Evolutionary conservation across 2,888 invertebrate genomes (phyloP).

Genomic region (Drosophila neonasuta): DNA sequence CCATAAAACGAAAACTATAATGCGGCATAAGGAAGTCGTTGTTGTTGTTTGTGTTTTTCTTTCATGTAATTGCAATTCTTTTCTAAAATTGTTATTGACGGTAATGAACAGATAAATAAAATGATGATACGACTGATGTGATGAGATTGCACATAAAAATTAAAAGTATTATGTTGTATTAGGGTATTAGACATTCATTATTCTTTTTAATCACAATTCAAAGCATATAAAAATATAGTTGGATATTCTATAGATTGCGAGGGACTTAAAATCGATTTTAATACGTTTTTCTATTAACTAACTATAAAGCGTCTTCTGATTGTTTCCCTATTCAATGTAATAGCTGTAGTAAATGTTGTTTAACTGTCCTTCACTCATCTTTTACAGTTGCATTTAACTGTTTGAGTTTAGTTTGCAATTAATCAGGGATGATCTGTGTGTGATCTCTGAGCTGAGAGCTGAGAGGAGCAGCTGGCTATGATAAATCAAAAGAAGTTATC

Average conservation of each 20-base stretch:
- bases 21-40: background rate
- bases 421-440: conserved; percentile 37
- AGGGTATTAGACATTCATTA: too few relatives aligned
- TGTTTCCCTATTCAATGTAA: background rate
- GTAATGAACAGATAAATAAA: background rate
- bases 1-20: conserved; percentile 1
- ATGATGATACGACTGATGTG: background rate
- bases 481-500: conserved; percentile 63
- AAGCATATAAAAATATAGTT: too few relatives aligned
- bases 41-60: conserved; percentile 14
- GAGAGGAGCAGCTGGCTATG: conserved; percentile 47
- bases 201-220: too few relatives aligned
- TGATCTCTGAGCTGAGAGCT: conserved; percentile 27
- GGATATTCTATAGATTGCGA: too few relatives aligned
- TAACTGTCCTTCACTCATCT: conserved; percentile 34
- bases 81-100: background rate
- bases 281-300: too few relatives aligned
- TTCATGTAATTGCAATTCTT: conserved; percentile 10
- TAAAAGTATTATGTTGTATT: too few relatives aligned
- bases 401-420: conserved; percentile 51
- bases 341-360: background rate
- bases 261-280: too few relatives aligned
- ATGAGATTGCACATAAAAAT: background rate
- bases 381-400: conserved; percentile 47
- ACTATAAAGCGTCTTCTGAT: background rate